Evolutionary conservation across 1,140 invertebrate species (phyloP).

Genomic region (Saccostrea glomerata): DNA sequence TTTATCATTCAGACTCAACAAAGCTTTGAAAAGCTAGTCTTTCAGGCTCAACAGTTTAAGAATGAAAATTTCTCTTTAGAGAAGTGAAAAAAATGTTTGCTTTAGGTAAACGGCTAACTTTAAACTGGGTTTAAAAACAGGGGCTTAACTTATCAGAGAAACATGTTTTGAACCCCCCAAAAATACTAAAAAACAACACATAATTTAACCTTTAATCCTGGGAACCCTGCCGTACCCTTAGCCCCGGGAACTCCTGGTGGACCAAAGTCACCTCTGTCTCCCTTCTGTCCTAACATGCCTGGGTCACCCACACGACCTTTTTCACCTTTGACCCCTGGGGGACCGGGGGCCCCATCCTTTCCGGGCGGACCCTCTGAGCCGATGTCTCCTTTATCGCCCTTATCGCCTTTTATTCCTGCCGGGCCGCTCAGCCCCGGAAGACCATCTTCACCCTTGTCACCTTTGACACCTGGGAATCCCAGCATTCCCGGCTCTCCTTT

Average conservation of each 20-base stretch:
- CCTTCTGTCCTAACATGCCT: slow-evolving; percentile 24
- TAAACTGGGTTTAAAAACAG: too few relatives aligned
- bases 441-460: slow-evolving; percentile 13
- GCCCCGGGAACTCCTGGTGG: background rate
- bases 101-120: too few relatives aligned
- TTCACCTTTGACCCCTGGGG: slow-evolving; percentile 14
- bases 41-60: too few relatives aligned
- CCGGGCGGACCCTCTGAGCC: slow-evolving; percentile 15
- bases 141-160: too few relatives aligned
- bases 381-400: background rate
- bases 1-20: too few relatives aligned
- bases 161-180: too few relatives aligned
- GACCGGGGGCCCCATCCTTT: slow-evolving; percentile 10
- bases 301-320: slow-evolving; percentile 3
- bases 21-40: too few relatives aligned
- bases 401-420: slow-evolving; percentile 27
- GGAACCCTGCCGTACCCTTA: background rate
- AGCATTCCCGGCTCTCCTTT: slow-evolving; percentile 16
- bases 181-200: too few relatives aligned
- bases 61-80: too few relatives aligned
- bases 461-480: slow-evolving; percentile 21
- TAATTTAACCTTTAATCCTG: background rate
- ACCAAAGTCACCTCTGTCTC: slow-evolving; percentile 24
- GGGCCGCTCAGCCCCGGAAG: background rate
- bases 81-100: too few relatives aligned